Evolutionary conservation across 2,888 invertebrate species (phyloP), one percentile per base, ranked within the genome.

Genomic region (Galerucella calmariensis): DNA sequence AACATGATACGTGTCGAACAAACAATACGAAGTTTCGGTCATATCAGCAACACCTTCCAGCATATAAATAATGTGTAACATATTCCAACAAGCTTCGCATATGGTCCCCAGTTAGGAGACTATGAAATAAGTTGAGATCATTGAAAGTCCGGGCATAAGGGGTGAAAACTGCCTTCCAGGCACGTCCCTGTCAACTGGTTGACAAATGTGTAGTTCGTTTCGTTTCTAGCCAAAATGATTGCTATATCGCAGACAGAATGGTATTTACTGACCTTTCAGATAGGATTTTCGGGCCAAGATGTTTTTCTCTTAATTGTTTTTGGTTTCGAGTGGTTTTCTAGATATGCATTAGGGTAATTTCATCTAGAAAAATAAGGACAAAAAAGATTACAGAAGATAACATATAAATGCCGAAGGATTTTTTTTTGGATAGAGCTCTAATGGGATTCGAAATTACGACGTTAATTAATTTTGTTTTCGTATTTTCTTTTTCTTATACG

Each of bases 201-300:
- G 79, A 81, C 76, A 79, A 81, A 81, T 79, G 79, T 78, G 74
- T 72, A 77, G 77, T 77, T 79, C 78, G 72, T 78, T 77, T 77
- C 74, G 75, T 6, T 76, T 74, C 72, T 35, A 62, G 27, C 41
- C 62, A 48, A 73, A 73, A 78, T 77, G 79, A 80, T 77, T 78
- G 77, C 75, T 79, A 73, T 79, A 78, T 79, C 77, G 76, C 78
- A 77, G 76, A 78, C 81, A 81, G 78, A 79, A 80, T 81, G 78
- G 73, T 58, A 41, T 62, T 62, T 62, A 62, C 62, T 62, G 62
- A n/a, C 78, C 76, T 72, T 78, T 75, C 74, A 78, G 76, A 76
- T 74, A 78, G 77, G 77, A 78, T 78, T 78, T 79, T 78, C 78
- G 72, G 74, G 75, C 79, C 72, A 67, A 67, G 65, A 65, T 65